Conservation (phyloP, 2,888 invertebrate species). For the Eupithecia exiguata region DNA sequence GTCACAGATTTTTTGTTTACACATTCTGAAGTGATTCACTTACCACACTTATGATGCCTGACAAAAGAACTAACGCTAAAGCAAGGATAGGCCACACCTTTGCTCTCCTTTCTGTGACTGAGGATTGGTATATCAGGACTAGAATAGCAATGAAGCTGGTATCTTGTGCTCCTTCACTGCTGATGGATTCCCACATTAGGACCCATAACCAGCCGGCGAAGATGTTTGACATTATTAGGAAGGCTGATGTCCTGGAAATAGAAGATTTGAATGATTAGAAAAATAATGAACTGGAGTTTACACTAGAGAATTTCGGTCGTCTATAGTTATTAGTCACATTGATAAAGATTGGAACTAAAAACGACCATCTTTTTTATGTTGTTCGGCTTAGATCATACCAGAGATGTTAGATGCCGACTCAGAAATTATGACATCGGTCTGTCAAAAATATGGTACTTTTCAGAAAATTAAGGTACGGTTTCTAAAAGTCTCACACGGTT, state of each 20-base stretch:
- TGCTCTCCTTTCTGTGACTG: slow-evolving; percentile 71
- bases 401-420: too few species aligned
- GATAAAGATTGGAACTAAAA: too few species aligned
- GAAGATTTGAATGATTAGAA: slow-evolving; percentile 12
- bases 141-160: slow-evolving; percentile 84
- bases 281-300: background rate
- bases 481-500: too few species aligned
- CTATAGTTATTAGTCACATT: background rate
- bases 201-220: slow-evolving; percentile 84
- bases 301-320: background rate
- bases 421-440: too few species aligned
- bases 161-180: slow-evolving; percentile 70
- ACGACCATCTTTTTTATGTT: too few species aligned
- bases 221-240: slow-evolving; percentile 82
- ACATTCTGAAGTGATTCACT: slow-evolving; percentile 46
- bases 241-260: slow-evolving; percentile 84
- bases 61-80: slow-evolving; percentile 80
- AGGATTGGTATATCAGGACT: slow-evolving; percentile 85
- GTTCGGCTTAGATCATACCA: background rate
- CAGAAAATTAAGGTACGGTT: too few species aligned
- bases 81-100: slow-evolving; percentile 84
- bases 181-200: slow-evolving; percentile 80
- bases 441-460: too few species aligned
- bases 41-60: slow-evolving; percentile 86
- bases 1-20: background rate